phyloP scores from a whole-genome alignment of 2,113 vertebrate genomes.

The Choloepus hoffmanni region DNA sequence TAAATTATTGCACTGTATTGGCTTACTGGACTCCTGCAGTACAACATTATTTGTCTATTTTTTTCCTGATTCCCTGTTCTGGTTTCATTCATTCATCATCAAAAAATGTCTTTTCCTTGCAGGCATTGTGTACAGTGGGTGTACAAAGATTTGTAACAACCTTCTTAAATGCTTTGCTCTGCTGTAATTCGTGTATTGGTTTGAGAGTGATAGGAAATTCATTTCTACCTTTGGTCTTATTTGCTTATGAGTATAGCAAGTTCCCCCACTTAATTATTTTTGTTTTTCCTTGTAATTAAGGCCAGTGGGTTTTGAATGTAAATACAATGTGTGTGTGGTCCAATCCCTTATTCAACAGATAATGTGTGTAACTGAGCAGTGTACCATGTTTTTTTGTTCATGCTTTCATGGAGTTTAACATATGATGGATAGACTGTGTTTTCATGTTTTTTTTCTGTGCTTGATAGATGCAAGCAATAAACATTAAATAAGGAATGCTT shows the following conservation, averaged over 20 bases:
- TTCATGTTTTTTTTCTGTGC: slow-evolving; percentile 23
- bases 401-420: slow-evolving; percentile 27
- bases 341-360: not conserved
- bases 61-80: not conserved
- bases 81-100: not conserved
- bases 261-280: not conserved
- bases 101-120: not conserved
- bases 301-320: not conserved
- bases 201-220: not conserved
- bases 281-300: not conserved
- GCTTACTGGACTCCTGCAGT: not conserved
- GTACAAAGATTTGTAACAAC: not conserved
- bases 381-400: not conserved
- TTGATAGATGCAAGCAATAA: not conserved
- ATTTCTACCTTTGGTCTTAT: slow-evolving; percentile 10
- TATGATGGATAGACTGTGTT: not conserved
- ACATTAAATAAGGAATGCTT: not conserved
- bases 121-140: not conserved
- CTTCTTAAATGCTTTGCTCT: not conserved
- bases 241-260: not conserved
- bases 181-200: not conserved
- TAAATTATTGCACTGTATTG: not conserved
- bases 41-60: not conserved
- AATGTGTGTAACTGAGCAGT: not conserved
- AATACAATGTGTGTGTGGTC: not conserved